Evolutionary conservation across 2,113 vertebrate genomes (phyloP).

Genomic region (Abramis brama): DNA sequence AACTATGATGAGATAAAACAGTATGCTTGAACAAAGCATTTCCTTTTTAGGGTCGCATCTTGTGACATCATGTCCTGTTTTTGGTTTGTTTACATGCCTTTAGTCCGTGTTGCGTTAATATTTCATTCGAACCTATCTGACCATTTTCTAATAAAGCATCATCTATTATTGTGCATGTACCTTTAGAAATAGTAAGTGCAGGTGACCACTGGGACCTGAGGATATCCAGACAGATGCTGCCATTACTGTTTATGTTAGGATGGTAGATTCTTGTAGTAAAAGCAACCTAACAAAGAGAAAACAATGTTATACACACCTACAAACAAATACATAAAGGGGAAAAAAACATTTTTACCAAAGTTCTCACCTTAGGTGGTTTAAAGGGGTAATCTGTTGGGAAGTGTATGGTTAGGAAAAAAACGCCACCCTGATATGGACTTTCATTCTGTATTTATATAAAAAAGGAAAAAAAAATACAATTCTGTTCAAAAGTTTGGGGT

Average conservation of each 20-base stretch:
- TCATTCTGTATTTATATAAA: constrained; percentile 67
- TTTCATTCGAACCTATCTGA: no score
- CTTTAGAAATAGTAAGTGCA: constrained; percentile 83
- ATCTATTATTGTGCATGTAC: constrained; percentile 53
- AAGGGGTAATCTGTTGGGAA: constrained; percentile 84
- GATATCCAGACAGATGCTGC: constrained; percentile 84
- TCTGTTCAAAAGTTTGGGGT: not conserved
- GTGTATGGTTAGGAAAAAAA: constrained; percentile 83
- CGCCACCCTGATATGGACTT: constrained; percentile 82
- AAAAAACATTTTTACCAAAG: not conserved
- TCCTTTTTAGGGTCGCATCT: no score
- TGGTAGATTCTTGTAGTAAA: constrained; percentile 83
- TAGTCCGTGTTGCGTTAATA: no score
- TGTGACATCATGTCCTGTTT: no score
- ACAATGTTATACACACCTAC: not conserved
- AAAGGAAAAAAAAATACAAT: not conserved
- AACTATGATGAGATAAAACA: no score
- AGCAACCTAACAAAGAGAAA: constrained; percentile 67
- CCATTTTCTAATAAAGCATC: not conserved
- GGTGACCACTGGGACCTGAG: constrained; percentile 83
- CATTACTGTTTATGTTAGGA: constrained; percentile 85
- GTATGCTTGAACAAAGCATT: no score
- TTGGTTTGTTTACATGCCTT: no score
- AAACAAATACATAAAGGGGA: not conserved
- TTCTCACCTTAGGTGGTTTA: constrained; percentile 80